Base-by-base conservation (phyloP, 2,797 vertebrate species). In the Hemitrygon akajei region DNA sequence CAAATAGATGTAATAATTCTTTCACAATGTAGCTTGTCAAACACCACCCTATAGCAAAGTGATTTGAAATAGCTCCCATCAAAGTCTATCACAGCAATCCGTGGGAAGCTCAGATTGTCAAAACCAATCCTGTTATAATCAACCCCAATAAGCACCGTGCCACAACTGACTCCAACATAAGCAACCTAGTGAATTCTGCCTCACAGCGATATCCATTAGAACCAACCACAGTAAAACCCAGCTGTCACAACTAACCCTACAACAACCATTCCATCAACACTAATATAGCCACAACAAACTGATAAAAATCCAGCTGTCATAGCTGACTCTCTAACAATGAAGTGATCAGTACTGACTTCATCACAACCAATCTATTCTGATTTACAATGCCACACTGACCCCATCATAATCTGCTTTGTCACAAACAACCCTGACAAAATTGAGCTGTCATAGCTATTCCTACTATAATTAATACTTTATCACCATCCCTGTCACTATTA, bases 101-200 rank as follows among this genome's bases (percentile, higher is more conserved):
- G 30, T 66, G 60, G n/a, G 37, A 89, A 89, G 20, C 60, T 66
- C 86, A 66, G 60, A 34, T n/a, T 66, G n/a, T 69, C 60, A 89
- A 89, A 89, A 89, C 86, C 7, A 89, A 66, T 89, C 60, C 60
- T 69, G 60, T 89, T 18, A 69, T 20, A 69, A 69, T 89, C 60
- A 69, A 69, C n/a, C 7, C 60, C 86, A 89, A 89, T 34, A 69
- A 89, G n/a, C 86, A 89, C 86, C 86, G 5, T 37, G 63, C 63
- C 86, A 37, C 63, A 69, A 89, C 18, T 89, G 86, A 20, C 63
- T 89, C 18, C 86, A 69, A 7, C 7, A 89, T 34, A 89, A 89
- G 60, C 63, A 89, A 89, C n/a, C n/a, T 34, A 89, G 34, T 89
- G 86, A 69, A 69, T 69, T 89, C 34, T 89, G n/a, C n/a, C 86